Evolutionary conservation across 2,888 invertebrate species (phyloP).

Genomic region (Tigriopus californicus): DNA sequence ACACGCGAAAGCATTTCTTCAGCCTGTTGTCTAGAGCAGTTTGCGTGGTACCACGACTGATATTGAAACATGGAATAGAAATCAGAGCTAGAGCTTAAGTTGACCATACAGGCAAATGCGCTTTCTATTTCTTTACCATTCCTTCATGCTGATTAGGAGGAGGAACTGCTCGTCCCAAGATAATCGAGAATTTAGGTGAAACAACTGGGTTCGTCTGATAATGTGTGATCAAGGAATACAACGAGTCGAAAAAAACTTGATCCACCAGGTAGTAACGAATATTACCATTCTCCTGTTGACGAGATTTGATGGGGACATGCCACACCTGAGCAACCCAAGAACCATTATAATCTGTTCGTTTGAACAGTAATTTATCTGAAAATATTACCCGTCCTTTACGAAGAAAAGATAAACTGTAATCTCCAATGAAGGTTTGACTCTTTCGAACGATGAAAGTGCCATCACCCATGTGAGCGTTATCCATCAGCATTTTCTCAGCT

Average conservation of each 20-base stretch:
- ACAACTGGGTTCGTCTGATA: conserved; percentile 68
- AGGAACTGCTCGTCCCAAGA: conserved; percentile 71
- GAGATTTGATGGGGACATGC: conserved; percentile 4
- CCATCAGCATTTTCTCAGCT: conserved; percentile 43
- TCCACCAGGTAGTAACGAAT: conserved; percentile 81
- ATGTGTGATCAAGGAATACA: conserved; percentile 74
- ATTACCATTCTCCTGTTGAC: conserved; percentile 62
- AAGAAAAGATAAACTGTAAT: conserved; percentile 89
- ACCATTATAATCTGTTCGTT: too few relatives aligned
- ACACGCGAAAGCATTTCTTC: conserved; percentile 71
- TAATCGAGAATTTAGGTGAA: conserved; percentile 74
- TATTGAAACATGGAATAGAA: conserved; percentile 18
- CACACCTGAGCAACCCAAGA: too few relatives aligned
- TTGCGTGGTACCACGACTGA: conserved; percentile 58
- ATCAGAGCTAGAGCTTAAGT: too few relatives aligned
- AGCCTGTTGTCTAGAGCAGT: conserved; percentile 56
- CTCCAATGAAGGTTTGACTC: conserved; percentile 87
- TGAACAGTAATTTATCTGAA: too few relatives aligned
- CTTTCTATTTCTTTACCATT: conserved; percentile 39
- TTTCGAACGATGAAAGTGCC: conserved; percentile 69
- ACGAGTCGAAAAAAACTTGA: conserved; percentile 66
- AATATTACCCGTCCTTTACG: conserved; percentile 45
- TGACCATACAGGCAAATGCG: conserved; percentile 27
- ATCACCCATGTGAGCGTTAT: conserved; percentile 53
- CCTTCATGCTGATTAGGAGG: conserved; percentile 85